Percentiles rank a stretch among this genome's conserved stretches.
phyloP scores from a whole-genome alignment of 2,888 invertebrate species.

The Flexamia atlantica region DNA sequence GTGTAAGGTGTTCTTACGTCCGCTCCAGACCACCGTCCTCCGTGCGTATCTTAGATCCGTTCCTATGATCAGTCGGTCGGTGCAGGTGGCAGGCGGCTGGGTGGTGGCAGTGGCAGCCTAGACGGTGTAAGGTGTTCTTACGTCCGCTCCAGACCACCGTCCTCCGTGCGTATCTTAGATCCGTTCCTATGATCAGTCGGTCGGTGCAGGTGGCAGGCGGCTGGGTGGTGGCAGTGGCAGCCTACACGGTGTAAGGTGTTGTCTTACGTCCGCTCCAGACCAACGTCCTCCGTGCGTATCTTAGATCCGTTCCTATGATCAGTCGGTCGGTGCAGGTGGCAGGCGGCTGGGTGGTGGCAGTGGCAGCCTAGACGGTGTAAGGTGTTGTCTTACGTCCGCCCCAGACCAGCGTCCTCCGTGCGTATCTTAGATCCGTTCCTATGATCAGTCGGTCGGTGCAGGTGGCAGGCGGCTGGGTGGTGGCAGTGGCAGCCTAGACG shows the following conservation, averaged over 20 bases:
- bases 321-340: background rate
- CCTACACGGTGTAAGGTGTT: background rate
- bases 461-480: no score
- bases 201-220: no score
- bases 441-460: no score
- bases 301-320: background rate
- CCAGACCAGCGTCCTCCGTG: background rate
- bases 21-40: background rate
- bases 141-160: background rate
- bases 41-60: background rate
- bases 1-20: slow-evolving; percentile 21
- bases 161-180: no score
- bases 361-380: background rate
- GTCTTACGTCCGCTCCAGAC: slow-evolving; percentile 3
- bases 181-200: background rate
- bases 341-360: no score
- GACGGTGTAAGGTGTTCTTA: slow-evolving; percentile 3
- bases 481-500: no score
- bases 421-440: no score
- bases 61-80: background rate
- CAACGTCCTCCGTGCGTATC: background rate
- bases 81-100: background rate
- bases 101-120: background rate
- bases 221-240: no score
- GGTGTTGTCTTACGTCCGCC: slow-evolving; percentile 20